Percentiles rank a stretch among this genome's conserved stretches.
Evolutionary conservation across 2,113 vertebrate genomes (phyloP).

Genomic region (Ondatra zibethicus): DNA sequence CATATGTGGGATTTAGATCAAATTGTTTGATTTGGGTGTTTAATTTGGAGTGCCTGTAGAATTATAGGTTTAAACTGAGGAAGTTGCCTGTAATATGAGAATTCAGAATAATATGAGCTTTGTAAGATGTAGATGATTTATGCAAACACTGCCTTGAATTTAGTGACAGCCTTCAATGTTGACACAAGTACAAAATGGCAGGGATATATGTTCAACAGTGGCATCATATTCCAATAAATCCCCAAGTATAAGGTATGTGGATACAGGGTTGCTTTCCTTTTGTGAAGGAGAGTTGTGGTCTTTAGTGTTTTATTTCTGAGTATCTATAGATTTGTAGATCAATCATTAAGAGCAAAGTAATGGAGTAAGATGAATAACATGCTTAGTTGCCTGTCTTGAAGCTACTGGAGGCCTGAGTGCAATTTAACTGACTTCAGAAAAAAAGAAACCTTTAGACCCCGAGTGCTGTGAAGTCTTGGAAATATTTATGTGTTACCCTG

Average conservation of each 20-base stretch:
- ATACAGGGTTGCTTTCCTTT: background rate
- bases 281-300: background rate
- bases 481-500: background rate
- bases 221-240: background rate
- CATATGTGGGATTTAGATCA: background rate
- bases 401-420: background rate
- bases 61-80: background rate
- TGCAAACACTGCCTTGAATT: background rate
- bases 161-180: accelerated
- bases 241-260: background rate
- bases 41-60: background rate
- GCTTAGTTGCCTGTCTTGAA: background rate
- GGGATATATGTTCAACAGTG: background rate
- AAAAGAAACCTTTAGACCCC: background rate
- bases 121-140: background rate
- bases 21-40: background rate
- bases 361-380: background rate
- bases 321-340: background rate
- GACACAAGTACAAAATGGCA: background rate
- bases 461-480: background rate
- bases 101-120: background rate
- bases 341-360: background rate
- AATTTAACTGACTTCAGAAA: background rate
- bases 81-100: background rate
- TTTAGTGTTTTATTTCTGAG: background rate